phyloP scores from a whole-genome alignment of 2,797 vertebrate genomes.

The Sebastes oblongus region DNA sequence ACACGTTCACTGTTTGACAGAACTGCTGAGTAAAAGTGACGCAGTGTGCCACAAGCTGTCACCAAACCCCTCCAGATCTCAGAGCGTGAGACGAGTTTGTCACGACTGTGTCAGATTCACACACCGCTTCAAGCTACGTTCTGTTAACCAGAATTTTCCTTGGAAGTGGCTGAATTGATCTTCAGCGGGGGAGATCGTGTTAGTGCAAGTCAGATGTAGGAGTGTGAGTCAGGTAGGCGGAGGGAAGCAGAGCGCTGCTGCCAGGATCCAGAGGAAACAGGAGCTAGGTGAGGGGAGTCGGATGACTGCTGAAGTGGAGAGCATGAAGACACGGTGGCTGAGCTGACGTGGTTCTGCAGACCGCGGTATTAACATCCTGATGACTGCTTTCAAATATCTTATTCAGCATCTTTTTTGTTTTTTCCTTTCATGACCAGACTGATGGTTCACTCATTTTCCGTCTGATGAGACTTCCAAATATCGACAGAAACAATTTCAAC shows the following conservation, averaged over 20 bases:
- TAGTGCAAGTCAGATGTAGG: conserved; percentile 18
- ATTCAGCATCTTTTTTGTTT: conserved; percentile 53
- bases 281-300: conserved; percentile 33
- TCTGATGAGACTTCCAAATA: conserved; percentile 24
- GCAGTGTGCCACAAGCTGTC: not conserved
- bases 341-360: conserved; percentile 57
- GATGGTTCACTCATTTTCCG: conserved; percentile 22
- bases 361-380: conserved; percentile 38
- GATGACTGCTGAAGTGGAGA: conserved; percentile 16
- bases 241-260: conserved; percentile 2
- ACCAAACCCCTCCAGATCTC: conserved; percentile 11
- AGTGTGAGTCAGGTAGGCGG: conserved; percentile 20
- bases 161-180: conserved; percentile 23
- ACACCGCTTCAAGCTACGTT: conserved; percentile 6
- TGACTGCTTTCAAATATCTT: conserved; percentile 20
- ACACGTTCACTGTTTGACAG: not conserved
- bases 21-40: conserved; percentile 18
- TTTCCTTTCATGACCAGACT: conserved; percentile 23
- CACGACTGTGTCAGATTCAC: not conserved
- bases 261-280: conserved; percentile 28
- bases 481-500: conserved; percentile 8
- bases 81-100: conserved; percentile 19
- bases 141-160: conserved; percentile 3
- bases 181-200: conserved; percentile 29
- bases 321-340: not conserved